phyloP scores from a whole-genome alignment of 2,113 vertebrate genomes.

The Scartelaos histophorus region DNA sequence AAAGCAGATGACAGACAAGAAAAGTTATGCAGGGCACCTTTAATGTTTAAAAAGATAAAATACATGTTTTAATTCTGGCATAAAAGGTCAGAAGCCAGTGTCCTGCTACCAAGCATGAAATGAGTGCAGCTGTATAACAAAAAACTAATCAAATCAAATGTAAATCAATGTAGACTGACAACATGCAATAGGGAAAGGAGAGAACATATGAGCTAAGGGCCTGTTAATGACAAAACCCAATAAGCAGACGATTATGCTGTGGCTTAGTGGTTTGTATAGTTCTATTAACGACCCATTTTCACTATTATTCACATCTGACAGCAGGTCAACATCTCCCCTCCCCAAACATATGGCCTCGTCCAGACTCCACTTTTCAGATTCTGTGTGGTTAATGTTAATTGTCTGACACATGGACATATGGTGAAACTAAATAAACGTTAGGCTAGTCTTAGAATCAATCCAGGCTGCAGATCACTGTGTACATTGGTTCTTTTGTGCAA shows the following conservation, averaged over 20 bases:
- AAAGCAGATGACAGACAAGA: no score
- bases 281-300: constrained; percentile 40
- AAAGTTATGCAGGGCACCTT: no score
- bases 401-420: constrained; percentile 43
- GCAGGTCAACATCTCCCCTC: neutral
- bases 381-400: constrained; percentile 38
- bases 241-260: constrained; percentile 5
- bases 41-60: no score
- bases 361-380: constrained; percentile 34
- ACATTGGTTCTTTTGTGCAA: constrained; percentile 1
- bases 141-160: no score
- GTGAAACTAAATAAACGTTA: constrained; percentile 22
- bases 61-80: no score
- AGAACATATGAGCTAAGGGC: neutral
- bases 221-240: neutral
- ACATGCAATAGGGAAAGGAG: neutral
- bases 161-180: no score
- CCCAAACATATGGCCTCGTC: constrained; percentile 48
- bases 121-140: no score
- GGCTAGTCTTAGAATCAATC: neutral
- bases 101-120: no score
- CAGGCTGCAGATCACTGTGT: neutral
- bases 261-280: constrained; percentile 17
- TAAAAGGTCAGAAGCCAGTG: no score
- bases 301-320: constrained; percentile 41